A percentile compares a stretch with the other conserved stretches of the same genome.
phyloP scores from a whole-genome alignment of 2,888 invertebrate genomes.

The Agapostemon virescens region DNA sequence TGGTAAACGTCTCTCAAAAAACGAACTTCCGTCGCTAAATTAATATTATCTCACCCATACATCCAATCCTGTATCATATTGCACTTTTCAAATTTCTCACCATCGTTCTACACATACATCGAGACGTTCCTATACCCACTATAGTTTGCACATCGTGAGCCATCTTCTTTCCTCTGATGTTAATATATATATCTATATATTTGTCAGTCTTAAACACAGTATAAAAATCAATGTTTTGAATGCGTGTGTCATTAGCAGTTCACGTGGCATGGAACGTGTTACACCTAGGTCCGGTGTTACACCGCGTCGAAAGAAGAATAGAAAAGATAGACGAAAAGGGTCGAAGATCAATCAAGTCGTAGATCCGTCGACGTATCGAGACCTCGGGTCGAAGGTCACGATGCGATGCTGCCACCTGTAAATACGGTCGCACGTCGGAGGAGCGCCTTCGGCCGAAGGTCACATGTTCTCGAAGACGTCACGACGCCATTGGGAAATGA shows the following conservation, averaged over 20 bases:
- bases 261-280: neutral
- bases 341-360: neutral
- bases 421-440: constrained; percentile 12
- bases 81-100: neutral
- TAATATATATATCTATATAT: too few relatives aligned
- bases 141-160: neutral
- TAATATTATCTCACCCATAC: neutral
- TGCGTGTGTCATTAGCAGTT: neutral
- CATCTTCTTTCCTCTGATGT: neutral
- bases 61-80: neutral
- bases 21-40: neutral
- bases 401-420: constrained; percentile 24
- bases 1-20: neutral
- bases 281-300: neutral
- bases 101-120: neutral
- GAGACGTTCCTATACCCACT: neutral
- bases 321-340: neutral
- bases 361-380: neutral
- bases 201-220: neutral
- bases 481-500: constrained; percentile 36
- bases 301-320: neutral
- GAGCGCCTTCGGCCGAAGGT: constrained; percentile 25
- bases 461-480: constrained; percentile 25
- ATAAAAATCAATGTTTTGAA: neutral
- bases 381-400: neutral